Conservation (phyloP, 2,113 vertebrate genomes). For the Hippocampus abdominalis region DNA sequence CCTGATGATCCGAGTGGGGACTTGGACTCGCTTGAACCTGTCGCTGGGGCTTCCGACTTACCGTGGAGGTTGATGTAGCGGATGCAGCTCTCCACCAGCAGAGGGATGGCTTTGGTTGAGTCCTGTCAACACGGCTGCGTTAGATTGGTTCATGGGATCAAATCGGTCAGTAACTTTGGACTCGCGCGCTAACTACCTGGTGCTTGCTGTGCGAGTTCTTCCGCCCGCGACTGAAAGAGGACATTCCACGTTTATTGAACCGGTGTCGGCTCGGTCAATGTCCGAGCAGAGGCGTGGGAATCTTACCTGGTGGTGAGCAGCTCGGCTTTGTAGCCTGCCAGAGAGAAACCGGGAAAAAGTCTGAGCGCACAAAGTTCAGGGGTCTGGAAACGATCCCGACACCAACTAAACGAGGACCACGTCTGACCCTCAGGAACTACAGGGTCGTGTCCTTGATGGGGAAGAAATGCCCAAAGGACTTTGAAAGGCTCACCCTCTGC, state of each 20-base stretch:
- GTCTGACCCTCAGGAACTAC: too few relatives aligned
- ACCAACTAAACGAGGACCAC: too few relatives aligned
- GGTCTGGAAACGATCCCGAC: too few relatives aligned
- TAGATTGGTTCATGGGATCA: too few relatives aligned
- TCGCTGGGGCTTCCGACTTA: slow-evolving; percentile 54
- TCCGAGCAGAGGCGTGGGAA: slow-evolving; percentile 3
- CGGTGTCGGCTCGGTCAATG: not conserved
- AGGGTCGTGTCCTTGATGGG: too few relatives aligned
- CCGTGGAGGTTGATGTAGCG: slow-evolving; percentile 97
- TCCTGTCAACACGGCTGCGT: slow-evolving; percentile 70
- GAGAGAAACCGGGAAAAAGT: not conserved
- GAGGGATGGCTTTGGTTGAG: slow-evolving; percentile 90
- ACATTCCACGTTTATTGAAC: slow-evolving; percentile 2
- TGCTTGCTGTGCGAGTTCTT: slow-evolving; percentile 96
- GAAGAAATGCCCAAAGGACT: not conserved
- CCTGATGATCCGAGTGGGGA: too few relatives aligned
- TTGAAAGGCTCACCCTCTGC: slow-evolving; percentile 79
- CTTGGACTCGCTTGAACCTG: not conserved
- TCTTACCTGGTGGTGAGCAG: slow-evolving; percentile 67
- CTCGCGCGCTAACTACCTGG: slow-evolving; percentile 79
- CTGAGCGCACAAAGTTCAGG: too few relatives aligned
- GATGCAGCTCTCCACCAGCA: slow-evolving; percentile 97
- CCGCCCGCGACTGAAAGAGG: slow-evolving; percentile 83
- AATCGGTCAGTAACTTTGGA: not conserved
- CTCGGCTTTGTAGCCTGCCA: slow-evolving; percentile 63